Percentiles rank a stretch among this genome's conserved stretches.
Conservation (phyloP, 2,888 invertebrate genomes). For the Dryobota labecula region DNA sequence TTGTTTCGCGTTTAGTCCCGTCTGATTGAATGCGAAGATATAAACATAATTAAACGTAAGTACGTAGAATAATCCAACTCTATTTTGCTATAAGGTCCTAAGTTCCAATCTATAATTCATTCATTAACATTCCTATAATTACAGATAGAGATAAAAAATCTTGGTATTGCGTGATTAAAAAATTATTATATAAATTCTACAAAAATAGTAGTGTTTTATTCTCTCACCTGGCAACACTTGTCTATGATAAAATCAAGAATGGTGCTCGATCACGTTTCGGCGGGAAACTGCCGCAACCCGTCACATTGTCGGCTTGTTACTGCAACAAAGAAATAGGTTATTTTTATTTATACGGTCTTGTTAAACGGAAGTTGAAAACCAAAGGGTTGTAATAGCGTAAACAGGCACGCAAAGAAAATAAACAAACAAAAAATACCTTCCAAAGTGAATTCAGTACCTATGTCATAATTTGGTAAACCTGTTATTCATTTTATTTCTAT, state of each 20-base stretch:
- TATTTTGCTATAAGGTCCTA: background rate
- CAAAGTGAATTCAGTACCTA: background rate
- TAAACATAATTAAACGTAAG: conserved; percentile 10
- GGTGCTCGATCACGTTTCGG: conserved; percentile 71
- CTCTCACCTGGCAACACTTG: conserved; percentile 73
- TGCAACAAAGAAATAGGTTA: conserved; percentile 76
- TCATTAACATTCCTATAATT: background rate
- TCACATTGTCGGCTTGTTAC: conserved; percentile 86
- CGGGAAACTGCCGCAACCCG: conserved; percentile 73
- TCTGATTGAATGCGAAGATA: conserved; percentile 36
- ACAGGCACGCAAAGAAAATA: background rate
- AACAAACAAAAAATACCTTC: background rate
- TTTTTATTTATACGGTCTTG: conserved; percentile 20
- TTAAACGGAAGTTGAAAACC: conserved; percentile 2
- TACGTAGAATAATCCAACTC: background rate
- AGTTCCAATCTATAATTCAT: background rate
- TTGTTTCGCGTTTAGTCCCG: background rate
- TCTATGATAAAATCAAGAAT: conserved; percentile 78
- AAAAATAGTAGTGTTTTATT: background rate
- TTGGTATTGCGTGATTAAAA: too few species aligned
- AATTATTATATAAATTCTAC: background rate
- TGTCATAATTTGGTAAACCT: background rate
- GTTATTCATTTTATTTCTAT: background rate
- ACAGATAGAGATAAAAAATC: background rate
- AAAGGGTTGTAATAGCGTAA: background rate